phyloP scores from a whole-genome alignment of 2,888 invertebrate species.

The Oscheius sp. region DNA sequence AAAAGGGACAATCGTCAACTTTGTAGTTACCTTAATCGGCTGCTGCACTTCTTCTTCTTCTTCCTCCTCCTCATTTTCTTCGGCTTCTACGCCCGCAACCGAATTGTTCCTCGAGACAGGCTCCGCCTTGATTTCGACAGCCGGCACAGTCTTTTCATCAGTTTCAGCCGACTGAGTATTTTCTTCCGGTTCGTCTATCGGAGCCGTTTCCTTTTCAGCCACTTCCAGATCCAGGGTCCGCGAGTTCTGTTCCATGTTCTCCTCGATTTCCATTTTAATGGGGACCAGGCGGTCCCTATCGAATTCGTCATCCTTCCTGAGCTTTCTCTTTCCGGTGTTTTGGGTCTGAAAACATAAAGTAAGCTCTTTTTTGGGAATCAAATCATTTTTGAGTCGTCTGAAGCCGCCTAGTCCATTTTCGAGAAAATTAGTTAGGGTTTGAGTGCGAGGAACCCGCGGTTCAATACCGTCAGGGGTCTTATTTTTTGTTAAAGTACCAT shows the following conservation, averaged over 20 bases:
- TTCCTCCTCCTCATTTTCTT: not conserved
- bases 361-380: too few relatives aligned
- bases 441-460: too few relatives aligned
- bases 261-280: slow-evolving; percentile 16
- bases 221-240: too few relatives aligned
- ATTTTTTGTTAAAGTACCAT: too few relatives aligned
- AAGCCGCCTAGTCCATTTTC: too few relatives aligned
- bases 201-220: not conserved
- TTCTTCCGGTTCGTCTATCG: not conserved
- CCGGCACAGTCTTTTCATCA: not conserved
- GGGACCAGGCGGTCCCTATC: not conserved
- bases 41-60: not conserved
- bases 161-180: not conserved
- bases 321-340: too few relatives aligned
- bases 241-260: not conserved
- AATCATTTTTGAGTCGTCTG: too few relatives aligned
- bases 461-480: too few relatives aligned
- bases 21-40: not conserved
- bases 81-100: not conserved
- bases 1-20: too few relatives aligned
- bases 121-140: not conserved
- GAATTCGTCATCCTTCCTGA: not conserved
- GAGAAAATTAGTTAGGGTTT: too few relatives aligned
- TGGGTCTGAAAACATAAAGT: too few relatives aligned
- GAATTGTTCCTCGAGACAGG: not conserved